Percentiles rank a stretch among this genome's conserved stretches.
Conservation (phyloP, 2,888 invertebrate species). For the Drosophila robusta region DNA sequence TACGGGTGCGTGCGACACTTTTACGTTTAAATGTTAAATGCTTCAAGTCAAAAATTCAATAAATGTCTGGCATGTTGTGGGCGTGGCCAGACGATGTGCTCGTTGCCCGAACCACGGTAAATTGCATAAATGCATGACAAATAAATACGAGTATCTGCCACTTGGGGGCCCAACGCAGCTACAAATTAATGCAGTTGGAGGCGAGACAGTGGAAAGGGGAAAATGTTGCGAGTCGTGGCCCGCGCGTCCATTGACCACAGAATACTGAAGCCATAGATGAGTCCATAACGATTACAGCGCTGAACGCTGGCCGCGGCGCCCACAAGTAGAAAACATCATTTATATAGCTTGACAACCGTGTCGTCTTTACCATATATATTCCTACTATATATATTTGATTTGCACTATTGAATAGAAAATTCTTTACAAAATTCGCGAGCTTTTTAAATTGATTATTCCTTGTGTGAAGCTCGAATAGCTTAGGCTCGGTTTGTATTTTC, state of each 20-base stretch:
- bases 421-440: no score
- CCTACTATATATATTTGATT: neutral
- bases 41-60: slow-evolving; percentile 79
- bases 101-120: slow-evolving; percentile 31
- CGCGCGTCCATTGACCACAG: neutral
- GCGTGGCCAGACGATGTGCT: slow-evolving; percentile 49
- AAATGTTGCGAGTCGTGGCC: no score
- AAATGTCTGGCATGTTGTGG: slow-evolving; percentile 60
- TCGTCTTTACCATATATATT: neutral
- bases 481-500: no score
- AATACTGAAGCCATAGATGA: neutral
- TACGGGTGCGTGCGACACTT: slow-evolving; percentile 63
- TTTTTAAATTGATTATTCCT: no score
- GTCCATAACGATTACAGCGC: neutral
- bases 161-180: slow-evolving; percentile 8
- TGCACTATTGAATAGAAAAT: no score
- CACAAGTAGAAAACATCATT: slow-evolving; percentile 9
- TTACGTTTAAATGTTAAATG: slow-evolving; percentile 72
- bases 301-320: neutral
- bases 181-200: slow-evolving; percentile 29
- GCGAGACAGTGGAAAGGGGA: neutral
- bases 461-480: no score
- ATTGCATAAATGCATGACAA: slow-evolving; percentile 74
- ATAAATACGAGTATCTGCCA: slow-evolving; percentile 51
- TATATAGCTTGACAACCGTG: neutral